These are phyloP conservation scores for Adrianichthys oophorus DNA, from an alignment of 2,797 vertebrate genomes.

Conservation along the genomic window DNA sequence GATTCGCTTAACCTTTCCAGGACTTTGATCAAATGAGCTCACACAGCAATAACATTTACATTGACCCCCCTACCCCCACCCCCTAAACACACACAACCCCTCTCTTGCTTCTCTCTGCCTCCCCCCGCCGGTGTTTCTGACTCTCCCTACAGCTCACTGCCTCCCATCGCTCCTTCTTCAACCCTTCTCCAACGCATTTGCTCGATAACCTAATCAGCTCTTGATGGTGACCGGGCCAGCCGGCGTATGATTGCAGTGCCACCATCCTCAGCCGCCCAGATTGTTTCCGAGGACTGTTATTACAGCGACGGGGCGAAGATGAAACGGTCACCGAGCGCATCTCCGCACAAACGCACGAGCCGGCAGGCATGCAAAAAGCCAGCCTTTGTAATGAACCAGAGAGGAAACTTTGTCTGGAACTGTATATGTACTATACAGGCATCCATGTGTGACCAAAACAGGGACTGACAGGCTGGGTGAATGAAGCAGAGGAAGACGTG, in stretches of 20 bases:
- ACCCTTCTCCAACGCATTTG: conserved; percentile 49
- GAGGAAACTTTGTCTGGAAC: conserved; percentile 32
- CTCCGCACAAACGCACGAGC: conserved; percentile 14
- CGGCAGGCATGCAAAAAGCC: conserved; percentile 21
- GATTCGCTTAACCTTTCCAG: conserved; percentile 89
- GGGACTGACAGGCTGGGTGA: conserved; percentile 61
- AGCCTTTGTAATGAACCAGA: conserved; percentile 38
- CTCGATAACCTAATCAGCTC: conserved; percentile 86
- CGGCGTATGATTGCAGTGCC: conserved; percentile 63
- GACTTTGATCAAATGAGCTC: conserved; percentile 88
- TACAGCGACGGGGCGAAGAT: conserved; percentile 58
- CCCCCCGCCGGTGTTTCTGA: conserved; percentile 23
- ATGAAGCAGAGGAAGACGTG: conserved; percentile 54
- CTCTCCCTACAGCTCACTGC: conserved; percentile 33
- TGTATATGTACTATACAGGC: conserved; percentile 3
- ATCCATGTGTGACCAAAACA: conserved; percentile 60
- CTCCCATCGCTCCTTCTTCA: conserved; percentile 16
- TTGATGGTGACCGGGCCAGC: conserved; percentile 72
- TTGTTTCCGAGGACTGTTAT: conserved; percentile 72
- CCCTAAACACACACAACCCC: conserved; percentile 39
- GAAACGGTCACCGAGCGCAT: conserved; percentile 59
- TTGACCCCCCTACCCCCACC: conserved; percentile 68
- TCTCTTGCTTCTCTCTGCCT: conserved; percentile 26
- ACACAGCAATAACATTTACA: conserved; percentile 88
- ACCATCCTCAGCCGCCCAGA: conserved; percentile 52